Base-by-base conservation (phyloP, 2,888 invertebrate species). In the Drosophila villosipedis region DNA sequence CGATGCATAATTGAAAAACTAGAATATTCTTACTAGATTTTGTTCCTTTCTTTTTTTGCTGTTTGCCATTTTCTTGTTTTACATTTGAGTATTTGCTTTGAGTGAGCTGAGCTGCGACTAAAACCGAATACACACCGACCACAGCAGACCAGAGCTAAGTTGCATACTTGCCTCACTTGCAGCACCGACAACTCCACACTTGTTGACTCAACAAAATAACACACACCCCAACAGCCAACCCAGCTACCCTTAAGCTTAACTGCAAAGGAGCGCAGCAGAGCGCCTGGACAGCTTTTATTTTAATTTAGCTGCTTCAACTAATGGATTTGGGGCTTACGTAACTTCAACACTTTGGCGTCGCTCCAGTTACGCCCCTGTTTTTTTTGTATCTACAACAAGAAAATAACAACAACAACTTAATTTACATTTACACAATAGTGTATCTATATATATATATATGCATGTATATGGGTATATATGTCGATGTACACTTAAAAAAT, bases 311-410 rank as follows among this genome's bases (percentile, higher is more conserved):
- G 80, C 83, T 90, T 67, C 78, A 89, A 87, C 87, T 87, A 87
- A 91, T 87, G 91, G 91, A 89, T 87, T 89, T 77, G 78, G 76
- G 69, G 80, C 88, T 91, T 91, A 91, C 87, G 91, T 87, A 87
- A 87, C 89, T 86, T 76, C 87, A 89, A 90, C 85, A 85, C 85
- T 80, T 85, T 83, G 79, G 88, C 83, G 68, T 50, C 49, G 70
- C 61, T 66, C 60, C 72, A 59, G 73, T 43, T 49, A 81, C 78
- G 68, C 83, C 63, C 31, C 39, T 35, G 39, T 61, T 39, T 47
- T 62, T 47, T 47, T 47, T 22, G 22, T 16, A 16, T 47, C 25
- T 25, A 47, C 30, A 53, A 63, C 65, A 61, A 28, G 37, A n/a
- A 54, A 33, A 31, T 54, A 33, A n/a, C 16, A 57, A 58, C 55